Base-by-base conservation (phyloP, 2,888 invertebrate species). In the Pterobdella sp. region DNA sequence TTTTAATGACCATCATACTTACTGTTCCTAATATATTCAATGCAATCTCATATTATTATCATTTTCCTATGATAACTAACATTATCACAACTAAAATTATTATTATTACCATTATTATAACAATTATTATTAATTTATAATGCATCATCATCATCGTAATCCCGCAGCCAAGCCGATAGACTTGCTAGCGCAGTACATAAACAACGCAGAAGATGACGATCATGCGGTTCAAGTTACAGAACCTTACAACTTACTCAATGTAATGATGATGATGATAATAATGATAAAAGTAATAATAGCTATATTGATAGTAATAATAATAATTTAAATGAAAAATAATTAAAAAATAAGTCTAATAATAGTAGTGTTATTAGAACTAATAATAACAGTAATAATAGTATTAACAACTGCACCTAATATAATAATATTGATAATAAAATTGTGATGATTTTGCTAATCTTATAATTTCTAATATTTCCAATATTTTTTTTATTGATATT, bases 171-270 rank as follows among this genome's bases (percentile, higher is more conserved):
- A 98, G 82, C 96, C 98, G 0, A 98, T 99, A 77, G 98, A 99
- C 87, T 86, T 97, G 76, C 85, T 98, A 73, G 96, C 96, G 0
- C 92, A 96, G 86, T 98, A 97, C 81, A 92, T 96, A 73, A 91
- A 91, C 81, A 90, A 91, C 29, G 82, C 82, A 68, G 82, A 83
- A 72, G 83, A 82, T 0, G 92, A 94, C 80, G 91, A 92, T 72
- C 91, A 94, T 79, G 92, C 94, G 0, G 90, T 96, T 34, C 96
- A 97, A 86, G 93, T 98, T 92, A 94, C 95, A 81, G 96, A 98
- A 83, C 97, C 98, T 0, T 94, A 96, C 82, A 91, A 92, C 0
- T 94, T 94, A 82, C 87, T 98, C 0, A 92, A 93, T 81, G 95
- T 84, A n/a, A n/a, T n/a, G n/a, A n/a, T n/a, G n/a, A n/a, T n/a